phyloP scores from a whole-genome alignment of 2,113 vertebrate genomes.

The Prunella fulvescens region DNA sequence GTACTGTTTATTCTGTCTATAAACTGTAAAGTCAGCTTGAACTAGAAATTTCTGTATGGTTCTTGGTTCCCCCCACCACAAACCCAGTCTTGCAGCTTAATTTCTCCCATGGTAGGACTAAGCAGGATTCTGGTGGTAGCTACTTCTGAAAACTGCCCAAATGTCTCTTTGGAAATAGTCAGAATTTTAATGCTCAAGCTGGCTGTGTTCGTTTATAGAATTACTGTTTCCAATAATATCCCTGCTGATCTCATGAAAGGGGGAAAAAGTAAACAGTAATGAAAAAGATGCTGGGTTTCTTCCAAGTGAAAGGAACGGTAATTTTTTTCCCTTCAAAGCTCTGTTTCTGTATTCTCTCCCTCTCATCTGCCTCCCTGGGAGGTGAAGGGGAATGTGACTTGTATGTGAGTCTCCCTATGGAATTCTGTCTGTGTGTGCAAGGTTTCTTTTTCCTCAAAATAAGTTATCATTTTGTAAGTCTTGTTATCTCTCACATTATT shows the following conservation, averaged over 20 bases:
- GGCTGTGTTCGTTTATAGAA: slow-evolving; percentile 28
- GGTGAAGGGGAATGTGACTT: background rate
- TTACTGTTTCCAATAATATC: slow-evolving; percentile 46
- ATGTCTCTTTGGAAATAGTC: slow-evolving; percentile 34
- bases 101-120: background rate
- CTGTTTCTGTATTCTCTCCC: background rate
- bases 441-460: background rate
- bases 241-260: slow-evolving; percentile 46
- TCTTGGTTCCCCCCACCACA: background rate
- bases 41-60: background rate
- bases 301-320: background rate
- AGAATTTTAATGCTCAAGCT: slow-evolving; percentile 48
- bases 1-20: background rate
- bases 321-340: background rate
- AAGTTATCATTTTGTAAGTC: background rate
- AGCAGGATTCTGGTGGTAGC: background rate
- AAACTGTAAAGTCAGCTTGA: background rate
- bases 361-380: background rate
- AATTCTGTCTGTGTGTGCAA: background rate
- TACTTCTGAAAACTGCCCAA: slow-evolving; percentile 5
- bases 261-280: background rate
- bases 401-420: background rate
- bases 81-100: background rate
- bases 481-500: background rate
- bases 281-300: slow-evolving; percentile 20